Base-by-base conservation (phyloP, 1,140 invertebrate genomes). In the Magallana angulata region DNA sequence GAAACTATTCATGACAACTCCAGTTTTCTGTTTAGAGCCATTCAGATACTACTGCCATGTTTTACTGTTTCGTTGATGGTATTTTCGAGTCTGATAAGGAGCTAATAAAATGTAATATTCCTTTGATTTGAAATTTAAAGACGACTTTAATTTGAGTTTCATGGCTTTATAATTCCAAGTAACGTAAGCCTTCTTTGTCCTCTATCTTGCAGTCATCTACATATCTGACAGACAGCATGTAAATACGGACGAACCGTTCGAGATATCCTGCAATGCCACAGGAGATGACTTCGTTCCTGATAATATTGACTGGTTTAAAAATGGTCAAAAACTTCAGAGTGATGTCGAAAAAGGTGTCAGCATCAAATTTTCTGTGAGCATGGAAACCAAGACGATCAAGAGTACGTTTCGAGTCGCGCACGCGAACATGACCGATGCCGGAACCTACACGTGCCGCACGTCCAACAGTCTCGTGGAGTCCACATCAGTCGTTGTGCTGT, bases 251-350 rank as follows among this genome's bases (percentile, higher is more conserved):
- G 89, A 92, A 58, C 88, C 89, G 3, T 85, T 93, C 36, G 58
- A 83, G 7, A 76, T 93, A 48, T 87, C 85, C 30, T 93, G 93
- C 85, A 93, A 92, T 71, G 93, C 92, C 14, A 93, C 92, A 7
- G 92, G 92, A 1, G 88, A 89, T 76, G 89, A 91, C 71, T 91
- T 92, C 57, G 90, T 91, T 0, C 91, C 91, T n/a, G 92, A 93
- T 16, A 91, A 91, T 3, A 89, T 93, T n/a, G 93, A 93, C 88
- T 93, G 93, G 93, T 93, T 93, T 83, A 92, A 91, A 87, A 90
- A 93, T 85, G 93, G 93, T 58, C 85, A 91, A 64, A 92, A 93
- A 89, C 86, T 93, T n/a, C 60, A 81, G 8, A 86, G 88, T 62
- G 58, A 90, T 12, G 24, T 62, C 30, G 56, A 57, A 57, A 88